phyloP scores from a whole-genome alignment of 2,888 invertebrate species.

The Mythimna loreyi region DNA sequence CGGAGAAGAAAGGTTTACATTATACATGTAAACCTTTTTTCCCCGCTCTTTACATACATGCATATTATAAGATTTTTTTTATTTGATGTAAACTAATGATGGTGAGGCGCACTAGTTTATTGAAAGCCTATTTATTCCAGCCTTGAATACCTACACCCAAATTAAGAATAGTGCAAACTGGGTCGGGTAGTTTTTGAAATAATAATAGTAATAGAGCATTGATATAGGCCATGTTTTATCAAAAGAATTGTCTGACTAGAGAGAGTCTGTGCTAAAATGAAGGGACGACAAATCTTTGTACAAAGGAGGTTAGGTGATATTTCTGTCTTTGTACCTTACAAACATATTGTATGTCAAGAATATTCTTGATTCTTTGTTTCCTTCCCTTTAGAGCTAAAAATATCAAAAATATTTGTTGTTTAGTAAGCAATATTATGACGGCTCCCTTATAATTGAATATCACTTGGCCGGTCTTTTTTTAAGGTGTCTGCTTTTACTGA shows the following conservation, averaged over 20 bases:
- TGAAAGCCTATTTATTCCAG: too few relatives aligned
- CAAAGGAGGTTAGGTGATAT: slow-evolving; percentile 21
- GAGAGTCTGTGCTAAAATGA: slow-evolving; percentile 9
- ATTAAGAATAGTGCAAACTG: too few relatives aligned
- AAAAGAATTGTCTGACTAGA: slow-evolving; percentile 5
- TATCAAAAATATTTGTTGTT: not conserved
- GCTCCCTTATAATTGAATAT: too few relatives aligned
- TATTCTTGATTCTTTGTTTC: slow-evolving; percentile 10
- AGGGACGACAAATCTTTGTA: not conserved
- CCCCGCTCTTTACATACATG: too few relatives aligned
- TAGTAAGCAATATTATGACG: not conserved
- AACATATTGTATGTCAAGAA: not conserved
- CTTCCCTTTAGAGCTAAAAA: not conserved
- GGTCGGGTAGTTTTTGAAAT: not conserved
- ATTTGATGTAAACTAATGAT: too few relatives aligned
- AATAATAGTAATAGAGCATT: not conserved
- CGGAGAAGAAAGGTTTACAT: too few relatives aligned
- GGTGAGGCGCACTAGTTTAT: too few relatives aligned
- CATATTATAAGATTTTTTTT: too few relatives aligned
- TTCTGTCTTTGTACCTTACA: slow-evolving; percentile 8
- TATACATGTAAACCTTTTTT: too few relatives aligned
- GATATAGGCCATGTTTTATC: not conserved
- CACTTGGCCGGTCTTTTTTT: too few relatives aligned
- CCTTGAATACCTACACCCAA: too few relatives aligned
- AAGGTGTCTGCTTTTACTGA: too few relatives aligned